Evolutionary conservation across 2,888 invertebrate genomes (phyloP), one percentile per base, ranked within the genome.

Genomic region (Tridacna gigas): DNA sequence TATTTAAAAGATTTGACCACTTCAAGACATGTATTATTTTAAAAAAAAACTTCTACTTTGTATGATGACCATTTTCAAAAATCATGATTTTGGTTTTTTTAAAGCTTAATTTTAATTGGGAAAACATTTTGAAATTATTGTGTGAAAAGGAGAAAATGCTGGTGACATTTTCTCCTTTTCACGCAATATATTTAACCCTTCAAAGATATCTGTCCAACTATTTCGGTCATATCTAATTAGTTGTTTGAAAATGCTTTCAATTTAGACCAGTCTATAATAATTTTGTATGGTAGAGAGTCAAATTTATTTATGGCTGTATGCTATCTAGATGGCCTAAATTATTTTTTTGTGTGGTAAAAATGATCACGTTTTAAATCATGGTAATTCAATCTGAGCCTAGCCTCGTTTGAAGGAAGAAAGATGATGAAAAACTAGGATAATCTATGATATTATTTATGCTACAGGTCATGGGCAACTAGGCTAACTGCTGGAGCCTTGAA

Each of bases 101-200:
- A n/a, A n/a, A n/a, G n/a, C n/a, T n/a, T n/a, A n/a, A n/a, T n/a
- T 51, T 51, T 13, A 51, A 51, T 51, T 51, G 15, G 18, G 37
- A 22, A 48, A 20, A 5, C 11, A 12, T 22, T 13, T 63, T 3
- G 63, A 63, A 63, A 63, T 9, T 9, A 63, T 25, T 63, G 7
- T 63, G 69, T 15, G 9, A 69, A 22, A n/a, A 69, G 13, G 22
- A 69, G 48, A 69, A 48, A 22, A 20, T 48, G 69, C 48, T 69
- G 45, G 5, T 48, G 47, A 47, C 48, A 69, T 47, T 69, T 69
- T 69, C 48, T 69, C 37, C 48, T 37, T 69, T n/a, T 47, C n/a
- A 9, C 48, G n/a, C 69, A 37, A 67, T 69, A 22, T 69, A 47
- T 69, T 69, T 47, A 11, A 48, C 20, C 45, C 37, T 28, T 15